Base-by-base conservation (phyloP, 1,140 invertebrate species). In the Andricus grossulariae region DNA sequence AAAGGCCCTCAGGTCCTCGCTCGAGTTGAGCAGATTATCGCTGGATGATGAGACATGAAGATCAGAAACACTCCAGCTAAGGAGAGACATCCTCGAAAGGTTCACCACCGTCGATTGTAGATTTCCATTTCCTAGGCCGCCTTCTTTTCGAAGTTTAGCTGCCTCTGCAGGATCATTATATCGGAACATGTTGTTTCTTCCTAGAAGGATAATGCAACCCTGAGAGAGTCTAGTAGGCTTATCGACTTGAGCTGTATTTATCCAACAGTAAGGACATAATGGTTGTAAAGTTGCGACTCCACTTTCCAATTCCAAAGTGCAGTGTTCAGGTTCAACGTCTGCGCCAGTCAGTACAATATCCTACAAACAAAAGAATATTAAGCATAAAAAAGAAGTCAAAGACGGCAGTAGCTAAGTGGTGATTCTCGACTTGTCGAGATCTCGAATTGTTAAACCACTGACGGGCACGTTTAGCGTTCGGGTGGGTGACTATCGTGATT, bases 151-250 rank as follows among this genome's bases (percentile, higher is more conserved):
- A 60, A 98, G 90, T 88, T 97, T 96, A 15, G 96, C 96, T 15
- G 97, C 97, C 89, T 98, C 97, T 0, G 93, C 95, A 32, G 97
- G 97, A 92, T 98, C 96, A 91, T 98, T 98, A 89, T 97, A 98
- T 50, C 97, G 94, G 90, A 98, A 98, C 93, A 98, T 97, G 88
- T 97, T 97, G 54, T 96, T 97, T 79, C 96, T 94, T 3, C 97
- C 97, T 19, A 98, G 92, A 39, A 97, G 91, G 49, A 98, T 95
- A 45, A 97, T 96, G 87, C 95, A 96, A 51, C 96, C 96, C 92
- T 97, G 96, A 21, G 93, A 95, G 18, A 97, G 92, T 84, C 93
- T 93, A 19, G 94, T 95, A 32, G 96, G 94, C 82, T 95, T 94
- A 80, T 95, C 94, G 21, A 97, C 93, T 66, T 94, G 92, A 51